Evolutionary conservation across 2,113 vertebrate genomes (phyloP), one percentile per base, ranked within the genome.

Genomic region (Castor canadensis): DNA sequence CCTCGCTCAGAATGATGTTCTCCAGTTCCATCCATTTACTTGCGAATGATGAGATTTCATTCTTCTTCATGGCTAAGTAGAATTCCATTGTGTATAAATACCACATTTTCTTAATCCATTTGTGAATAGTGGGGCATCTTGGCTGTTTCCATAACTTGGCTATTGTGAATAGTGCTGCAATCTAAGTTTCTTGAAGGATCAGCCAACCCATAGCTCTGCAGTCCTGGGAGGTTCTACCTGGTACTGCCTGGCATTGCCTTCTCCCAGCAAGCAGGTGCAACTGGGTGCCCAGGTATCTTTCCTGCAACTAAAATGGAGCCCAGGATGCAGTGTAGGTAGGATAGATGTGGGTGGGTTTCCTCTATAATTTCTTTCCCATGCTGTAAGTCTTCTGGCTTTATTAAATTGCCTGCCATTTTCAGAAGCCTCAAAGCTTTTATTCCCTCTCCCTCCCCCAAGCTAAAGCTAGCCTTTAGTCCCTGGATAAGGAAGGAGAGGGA

Each of bases 311-410:
- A 12, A 82, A 9, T 2, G 11, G 28, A 84, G 52, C 47, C 52
- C 62, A 40, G 2, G 58, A 17, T 7, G 16, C 3, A 5, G 11
- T 0, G 2, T 0, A 1, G 5, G 26, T 2, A 32, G 77, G 32
- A 30, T 0, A 28, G 38, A 24, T 0, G 0, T 5, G 3, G n/a
- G 40, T 35, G 62, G 43, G 7, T 22, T 47, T 71, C 26, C 64
- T 40, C 24, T 7, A 30, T 5, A 10, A 9, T 5, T 30, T 16
- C 32, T 22, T 28, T 67, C 38, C 11, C 58, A 6, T 9, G 1
- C 0, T 1, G 26, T 10, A 10, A 62, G 35, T 8, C 49, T 3
- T 26, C 28, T 26, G 13, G 9, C 75, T 47, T 9, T 32, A 15
- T 3, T 11, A 6, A 30, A 11, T 10, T 3, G n/a, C 56, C 40